A percentile compares a stretch with the other conserved stretches of the same genome.
Conservation (phyloP, 2,797 vertebrate genomes). For the Anomalospiza imberbis region DNA sequence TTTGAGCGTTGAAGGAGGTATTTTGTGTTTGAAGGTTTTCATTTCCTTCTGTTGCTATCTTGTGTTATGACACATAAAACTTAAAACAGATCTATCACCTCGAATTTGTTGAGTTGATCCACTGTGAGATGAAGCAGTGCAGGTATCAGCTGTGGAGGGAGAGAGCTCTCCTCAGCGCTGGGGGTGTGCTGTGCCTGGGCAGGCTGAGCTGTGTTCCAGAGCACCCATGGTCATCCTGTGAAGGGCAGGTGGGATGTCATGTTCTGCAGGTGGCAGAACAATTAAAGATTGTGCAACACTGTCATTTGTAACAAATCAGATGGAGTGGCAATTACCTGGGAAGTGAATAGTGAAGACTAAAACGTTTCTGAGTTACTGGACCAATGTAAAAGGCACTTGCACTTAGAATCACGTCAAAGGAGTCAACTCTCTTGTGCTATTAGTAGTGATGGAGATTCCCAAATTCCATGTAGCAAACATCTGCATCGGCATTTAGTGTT, state of each 20-base stretch:
- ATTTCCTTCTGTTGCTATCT: not conserved
- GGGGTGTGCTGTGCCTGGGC: not conserved
- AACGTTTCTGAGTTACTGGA: not conserved
- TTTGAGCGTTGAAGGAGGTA: not conserved
- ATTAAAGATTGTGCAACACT: not conserved
- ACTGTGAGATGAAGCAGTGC: not conserved
- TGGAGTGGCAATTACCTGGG: not conserved
- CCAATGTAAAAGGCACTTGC: not conserved
- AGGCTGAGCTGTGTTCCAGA: not conserved
- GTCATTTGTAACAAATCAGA: not conserved
- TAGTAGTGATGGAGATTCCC: not conserved
- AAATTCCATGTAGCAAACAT: not conserved
- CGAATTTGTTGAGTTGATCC: not conserved
- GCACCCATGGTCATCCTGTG: rapidly evolving
- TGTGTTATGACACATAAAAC: not conserved
- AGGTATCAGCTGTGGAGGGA: not conserved
- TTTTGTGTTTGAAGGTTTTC: not conserved
- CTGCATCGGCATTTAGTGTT: not conserved
- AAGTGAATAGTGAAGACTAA: not conserved
- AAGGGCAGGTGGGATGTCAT: not conserved
- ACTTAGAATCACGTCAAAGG: not conserved
- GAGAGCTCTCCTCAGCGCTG: not conserved
- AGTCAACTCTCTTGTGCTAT: not conserved
- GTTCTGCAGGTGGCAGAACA: not conserved
- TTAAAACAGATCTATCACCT: not conserved